These are phyloP conservation scores for Gymnogyps californianus DNA, from an alignment of 2,113 vertebrate species.

Conservation along the genomic window DNA sequence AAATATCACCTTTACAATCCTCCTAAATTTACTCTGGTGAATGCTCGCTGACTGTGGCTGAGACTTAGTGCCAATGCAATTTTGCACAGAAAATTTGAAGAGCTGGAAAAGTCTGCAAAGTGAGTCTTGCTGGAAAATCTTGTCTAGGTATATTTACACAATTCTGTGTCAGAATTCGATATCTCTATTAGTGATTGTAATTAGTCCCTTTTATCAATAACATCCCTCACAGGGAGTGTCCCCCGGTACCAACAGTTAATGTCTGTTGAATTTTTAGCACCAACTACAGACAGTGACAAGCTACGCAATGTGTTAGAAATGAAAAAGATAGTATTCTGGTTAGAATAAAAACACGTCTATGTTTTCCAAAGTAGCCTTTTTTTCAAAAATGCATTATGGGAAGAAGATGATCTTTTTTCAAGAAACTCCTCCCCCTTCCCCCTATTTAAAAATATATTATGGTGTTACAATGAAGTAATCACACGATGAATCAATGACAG, in stretches of 20 bases:
- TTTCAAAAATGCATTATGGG: not conserved
- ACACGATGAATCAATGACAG: not conserved
- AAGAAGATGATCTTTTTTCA: not conserved
- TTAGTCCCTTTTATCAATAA: not conserved
- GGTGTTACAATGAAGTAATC: not conserved
- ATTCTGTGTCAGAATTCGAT: not conserved
- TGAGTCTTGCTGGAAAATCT: not conserved
- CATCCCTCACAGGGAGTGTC: not conserved
- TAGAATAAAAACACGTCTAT: not conserved
- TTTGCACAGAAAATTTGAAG: not conserved
- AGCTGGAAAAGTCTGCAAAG: not conserved
- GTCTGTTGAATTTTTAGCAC: not conserved
- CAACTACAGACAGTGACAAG: not conserved
- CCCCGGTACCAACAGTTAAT: not conserved
- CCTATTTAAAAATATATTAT: not conserved
- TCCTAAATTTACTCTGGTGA: not conserved
- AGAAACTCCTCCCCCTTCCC: rapidly evolving
- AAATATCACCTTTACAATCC: not conserved
- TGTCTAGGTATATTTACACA: not conserved
- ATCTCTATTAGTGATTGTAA: not conserved
- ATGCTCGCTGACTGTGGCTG: rapidly evolving
- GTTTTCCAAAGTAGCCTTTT: not conserved
- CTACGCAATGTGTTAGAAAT: not conserved
- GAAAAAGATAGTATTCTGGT: not conserved
- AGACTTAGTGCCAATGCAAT: not conserved